Evolutionary conservation across 2,888 invertebrate species (phyloP), one percentile per base, ranked within the genome.

Genomic region (Machimus rusticus): DNA sequence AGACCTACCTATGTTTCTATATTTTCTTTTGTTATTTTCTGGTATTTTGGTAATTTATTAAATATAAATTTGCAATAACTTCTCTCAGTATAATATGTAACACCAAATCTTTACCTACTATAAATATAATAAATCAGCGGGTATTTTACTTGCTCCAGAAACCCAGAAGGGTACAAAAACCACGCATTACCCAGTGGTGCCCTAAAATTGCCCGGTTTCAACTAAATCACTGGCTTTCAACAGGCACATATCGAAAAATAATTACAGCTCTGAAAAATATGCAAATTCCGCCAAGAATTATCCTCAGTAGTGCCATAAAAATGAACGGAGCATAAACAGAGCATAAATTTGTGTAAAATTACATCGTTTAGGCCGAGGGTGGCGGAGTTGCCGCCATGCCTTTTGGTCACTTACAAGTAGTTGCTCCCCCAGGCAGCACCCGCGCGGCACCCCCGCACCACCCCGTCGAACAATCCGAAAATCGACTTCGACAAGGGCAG

Each of bases 181-280:
- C 66, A 16, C 28, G 5, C n/a, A 66, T 28, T 66, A 12, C 66
- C 28, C 66, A 28, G 8, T 28, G 28, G 23, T 23, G 12, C 66
- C 12, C 66, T 23, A 66, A 66, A 66, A 66, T 66, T 19, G 66
- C 66, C 28, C 88, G 19, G 6, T 0, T 76, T 16, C 66, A 8
- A 57, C 82, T 89, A 88, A 89, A 89, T 89, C 89, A 89, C 88
- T 51, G 87, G 89, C 88, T 90, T 89, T 90, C 90, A 90, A 90
- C 90, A 90, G 89, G 89, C 89, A 89, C 89, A 88, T 89, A 90
- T 90, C 88, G 90, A 88, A 90, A 90, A 90, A 90, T 90, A 89
- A 90, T 90, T 90, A 90, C 90, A 88, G 88, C 85, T 84, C 79
- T 81, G 87, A 82, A 88, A 88, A 88, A 87, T 88, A 88, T 88